Percentiles rank a stretch among this genome's conserved stretches.
These are phyloP conservation scores for Cryptocephalus moraei DNA, from an alignment of 2,888 invertebrate species.

Conservation along the genomic window DNA sequence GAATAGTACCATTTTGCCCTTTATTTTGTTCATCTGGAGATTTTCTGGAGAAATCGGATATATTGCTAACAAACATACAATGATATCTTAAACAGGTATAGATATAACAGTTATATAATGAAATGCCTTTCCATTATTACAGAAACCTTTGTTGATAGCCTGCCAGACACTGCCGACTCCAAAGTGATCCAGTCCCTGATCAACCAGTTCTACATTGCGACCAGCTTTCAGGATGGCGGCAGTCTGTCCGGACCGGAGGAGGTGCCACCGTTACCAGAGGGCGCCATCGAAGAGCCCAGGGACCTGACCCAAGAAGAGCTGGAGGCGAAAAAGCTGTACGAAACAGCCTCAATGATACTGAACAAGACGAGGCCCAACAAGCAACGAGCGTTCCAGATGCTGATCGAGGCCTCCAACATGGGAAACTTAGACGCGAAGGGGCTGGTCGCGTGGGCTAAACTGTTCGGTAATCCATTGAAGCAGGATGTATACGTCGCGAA, in stretches of 20 bases:
- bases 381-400: constrained; percentile 60
- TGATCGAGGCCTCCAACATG: constrained; percentile 68
- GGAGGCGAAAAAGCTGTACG: constrained; percentile 68
- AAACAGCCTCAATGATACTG: constrained; percentile 58
- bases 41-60: too few relatives aligned
- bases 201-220: constrained; percentile 32
- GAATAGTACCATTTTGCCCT: too few relatives aligned
- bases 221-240: constrained; percentile 9
- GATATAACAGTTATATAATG: too few relatives aligned
- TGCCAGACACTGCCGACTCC: constrained; percentile 31
- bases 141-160: constrained; percentile 27
- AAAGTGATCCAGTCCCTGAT: constrained; percentile 40
- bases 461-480: constrained; percentile 72
- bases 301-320: constrained; percentile 54
- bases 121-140: neutral
- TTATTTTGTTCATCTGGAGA: too few relatives aligned
- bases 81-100: too few relatives aligned
- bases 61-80: too few relatives aligned
- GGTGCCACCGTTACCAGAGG: constrained; percentile 42
- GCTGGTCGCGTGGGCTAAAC: constrained; percentile 76
- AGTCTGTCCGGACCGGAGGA: constrained; percentile 43
- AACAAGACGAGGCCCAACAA: constrained; percentile 64
- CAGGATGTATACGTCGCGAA: constrained; percentile 69
- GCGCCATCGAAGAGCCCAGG: constrained; percentile 30
- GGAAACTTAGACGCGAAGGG: constrained; percentile 77